phyloP scores from a whole-genome alignment of 2,888 invertebrate genomes.

The Tipula unca region DNA sequence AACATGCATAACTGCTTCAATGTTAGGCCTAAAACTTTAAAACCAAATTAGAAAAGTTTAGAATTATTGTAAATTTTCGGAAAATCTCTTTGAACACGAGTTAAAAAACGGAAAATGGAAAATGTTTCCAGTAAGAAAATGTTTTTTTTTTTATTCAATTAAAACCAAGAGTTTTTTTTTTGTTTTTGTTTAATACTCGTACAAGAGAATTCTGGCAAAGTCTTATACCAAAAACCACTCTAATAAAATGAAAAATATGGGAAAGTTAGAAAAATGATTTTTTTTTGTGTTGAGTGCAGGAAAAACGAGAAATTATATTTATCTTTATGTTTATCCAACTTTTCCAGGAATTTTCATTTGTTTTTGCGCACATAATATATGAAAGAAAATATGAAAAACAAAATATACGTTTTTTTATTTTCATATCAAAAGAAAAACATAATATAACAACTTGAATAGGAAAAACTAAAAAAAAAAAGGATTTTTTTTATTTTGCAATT shows the following conservation, averaged over 20 bases:
- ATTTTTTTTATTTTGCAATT: neutral
- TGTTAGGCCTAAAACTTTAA: too few species aligned
- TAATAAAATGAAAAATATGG: neutral
- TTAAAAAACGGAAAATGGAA: too few species aligned
- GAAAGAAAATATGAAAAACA: neutral
- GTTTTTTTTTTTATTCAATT: too few species aligned
- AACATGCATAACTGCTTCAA: too few species aligned
- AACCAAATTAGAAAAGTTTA: too few species aligned
- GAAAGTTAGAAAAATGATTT: neutral
- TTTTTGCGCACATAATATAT: neutral
- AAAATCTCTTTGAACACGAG: too few species aligned
- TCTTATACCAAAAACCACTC: too few species aligned
- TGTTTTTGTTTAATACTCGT: too few species aligned
- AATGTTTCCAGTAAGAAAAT: too few species aligned
- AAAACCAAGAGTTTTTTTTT: too few species aligned
- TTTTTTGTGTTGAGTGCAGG: neutral
- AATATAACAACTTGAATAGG: neutral
- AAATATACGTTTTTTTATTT: neutral
- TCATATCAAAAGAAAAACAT: neutral
- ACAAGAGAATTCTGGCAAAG: too few species aligned
- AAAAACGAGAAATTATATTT: neutral
- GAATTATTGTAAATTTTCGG: too few species aligned
- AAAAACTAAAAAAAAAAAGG: neutral
- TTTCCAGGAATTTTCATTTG: neutral
- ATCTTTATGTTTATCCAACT: neutral